Evolutionary conservation across 1,140 invertebrate species (phyloP), one percentile per base, ranked within the genome.

Genomic region (Reticulitermes speratus): DNA sequence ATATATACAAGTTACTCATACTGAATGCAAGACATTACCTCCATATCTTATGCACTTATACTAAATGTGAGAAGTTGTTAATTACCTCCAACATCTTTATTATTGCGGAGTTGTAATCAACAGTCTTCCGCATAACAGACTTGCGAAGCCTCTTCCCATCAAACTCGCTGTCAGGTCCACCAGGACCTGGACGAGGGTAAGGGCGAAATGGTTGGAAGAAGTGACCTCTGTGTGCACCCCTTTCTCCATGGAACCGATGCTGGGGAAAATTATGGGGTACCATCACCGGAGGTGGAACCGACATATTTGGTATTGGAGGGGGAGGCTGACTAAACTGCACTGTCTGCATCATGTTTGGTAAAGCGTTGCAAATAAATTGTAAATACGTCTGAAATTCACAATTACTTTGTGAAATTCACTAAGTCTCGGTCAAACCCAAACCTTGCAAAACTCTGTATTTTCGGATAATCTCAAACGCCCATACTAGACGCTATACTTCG

Each of bases 21-120:
- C 38, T 38, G 5, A 38, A 38, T 38, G 38, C 5, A 5, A 38
- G 38, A 38, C 38, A 38, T 38, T 38, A 38, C 38, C 5, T 38
- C 5, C 38, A 38, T 5, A 19, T 5, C 19, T 55, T 21, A 82
- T n/a, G n/a, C 9, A 82, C n/a, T 44, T 30, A 21, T 14, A 82
- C 21, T 82, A 32, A 23, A 81, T 81, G n/a, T 30, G 44, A 45
- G 25, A 44, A 84, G 16, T n/a, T 9, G 30, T 59, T 44, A 87
- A 86, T 91, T 91, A 96, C 96, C 94, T 99, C 96, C 88, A 99
- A 92, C 89, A 96, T 95, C 90, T 97, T 97, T 85, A 99, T 96
- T 88, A 99, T 96, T 55, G 98, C 95, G n/a, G 97, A 95, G 93
- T 99, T 99, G 91, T 99, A 99, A 92, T 99, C 98, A 81, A 99